phyloP scores from a whole-genome alignment of 1,140 invertebrate genomes.

The Oscheius sp. region DNA sequence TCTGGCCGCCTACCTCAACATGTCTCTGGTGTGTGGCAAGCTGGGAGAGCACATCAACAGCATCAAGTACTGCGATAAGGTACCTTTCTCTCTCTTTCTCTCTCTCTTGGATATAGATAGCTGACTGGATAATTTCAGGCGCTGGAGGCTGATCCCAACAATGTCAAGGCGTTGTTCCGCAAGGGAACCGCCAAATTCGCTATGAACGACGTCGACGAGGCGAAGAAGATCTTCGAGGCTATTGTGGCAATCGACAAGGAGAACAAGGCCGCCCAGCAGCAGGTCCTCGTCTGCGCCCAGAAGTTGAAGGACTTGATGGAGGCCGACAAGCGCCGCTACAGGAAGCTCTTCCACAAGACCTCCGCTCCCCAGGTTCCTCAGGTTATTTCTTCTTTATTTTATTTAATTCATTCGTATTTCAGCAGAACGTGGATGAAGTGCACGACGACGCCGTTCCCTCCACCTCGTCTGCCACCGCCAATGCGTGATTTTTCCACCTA shows the following conservation, averaged over 20 bases:
- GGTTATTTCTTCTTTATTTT: background rate
- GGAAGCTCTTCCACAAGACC: slow-evolving; percentile 79
- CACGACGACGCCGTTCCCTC: slow-evolving; percentile 10
- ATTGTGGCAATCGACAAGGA: slow-evolving; percentile 73
- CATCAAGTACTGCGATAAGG: slow-evolving; percentile 71
- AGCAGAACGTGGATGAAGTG: background rate
- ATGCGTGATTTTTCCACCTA: no score
- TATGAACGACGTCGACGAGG: slow-evolving; percentile 73
- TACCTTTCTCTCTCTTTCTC: slow-evolving; percentile 46
- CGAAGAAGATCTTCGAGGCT: slow-evolving; percentile 75
- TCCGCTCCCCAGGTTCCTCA: background rate
- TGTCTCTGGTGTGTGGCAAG: slow-evolving; percentile 82
- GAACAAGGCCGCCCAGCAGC: slow-evolving; percentile 77
- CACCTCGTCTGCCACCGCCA: background rate
- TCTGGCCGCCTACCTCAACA: slow-evolving; percentile 76
- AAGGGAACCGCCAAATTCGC: slow-evolving; percentile 70
- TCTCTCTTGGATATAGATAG: background rate
- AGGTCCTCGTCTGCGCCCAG: slow-evolving; percentile 73
- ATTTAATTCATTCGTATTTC: background rate
- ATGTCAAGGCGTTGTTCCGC: slow-evolving; percentile 85
- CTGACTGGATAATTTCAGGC: slow-evolving; percentile 11
- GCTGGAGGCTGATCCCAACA: slow-evolving; percentile 73
- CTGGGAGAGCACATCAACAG: slow-evolving; percentile 73
- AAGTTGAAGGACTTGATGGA: slow-evolving; percentile 74
- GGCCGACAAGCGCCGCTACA: slow-evolving; percentile 84